These are phyloP conservation scores for Eulemur rubriventer DNA, from an alignment of 2,797 vertebrate genomes.

Conservation along the genomic window DNA sequence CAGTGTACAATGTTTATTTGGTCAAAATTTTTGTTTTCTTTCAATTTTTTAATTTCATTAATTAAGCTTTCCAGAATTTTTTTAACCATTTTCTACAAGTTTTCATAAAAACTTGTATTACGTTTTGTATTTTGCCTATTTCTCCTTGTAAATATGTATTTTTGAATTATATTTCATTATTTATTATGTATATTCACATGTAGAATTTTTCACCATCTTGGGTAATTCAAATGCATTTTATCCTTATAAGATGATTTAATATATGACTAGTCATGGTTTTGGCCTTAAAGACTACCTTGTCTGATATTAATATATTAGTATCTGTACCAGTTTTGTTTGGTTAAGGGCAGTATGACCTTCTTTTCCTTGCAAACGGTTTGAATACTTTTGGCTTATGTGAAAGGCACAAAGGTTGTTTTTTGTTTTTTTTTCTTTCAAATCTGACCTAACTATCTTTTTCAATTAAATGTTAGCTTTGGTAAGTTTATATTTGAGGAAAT, in stretches of 20 bases:
- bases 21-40: not conserved
- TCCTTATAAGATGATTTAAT: not conserved
- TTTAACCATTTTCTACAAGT: not conserved
- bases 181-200: not conserved
- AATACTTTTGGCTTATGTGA: not conserved
- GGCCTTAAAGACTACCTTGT: not conserved
- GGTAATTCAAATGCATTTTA: not conserved
- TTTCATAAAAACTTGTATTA: not conserved
- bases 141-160: not conserved
- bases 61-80: not conserved
- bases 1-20: not conserved
- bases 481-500: not conserved
- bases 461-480: not conserved
- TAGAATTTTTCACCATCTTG: not conserved
- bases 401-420: not conserved
- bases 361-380: not conserved
- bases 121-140: not conserved
- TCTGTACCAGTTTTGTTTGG: not conserved
- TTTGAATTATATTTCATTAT: not conserved
- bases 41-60: not conserved
- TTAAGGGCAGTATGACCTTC: not conserved
- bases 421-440: not conserved
- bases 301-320: not conserved
- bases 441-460: not conserved
- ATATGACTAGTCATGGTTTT: not conserved